Percentiles rank a stretch among this genome's conserved stretches.
phyloP scores from a whole-genome alignment of 2,797 vertebrate species.

The Pangasius larnaudii region DNA sequence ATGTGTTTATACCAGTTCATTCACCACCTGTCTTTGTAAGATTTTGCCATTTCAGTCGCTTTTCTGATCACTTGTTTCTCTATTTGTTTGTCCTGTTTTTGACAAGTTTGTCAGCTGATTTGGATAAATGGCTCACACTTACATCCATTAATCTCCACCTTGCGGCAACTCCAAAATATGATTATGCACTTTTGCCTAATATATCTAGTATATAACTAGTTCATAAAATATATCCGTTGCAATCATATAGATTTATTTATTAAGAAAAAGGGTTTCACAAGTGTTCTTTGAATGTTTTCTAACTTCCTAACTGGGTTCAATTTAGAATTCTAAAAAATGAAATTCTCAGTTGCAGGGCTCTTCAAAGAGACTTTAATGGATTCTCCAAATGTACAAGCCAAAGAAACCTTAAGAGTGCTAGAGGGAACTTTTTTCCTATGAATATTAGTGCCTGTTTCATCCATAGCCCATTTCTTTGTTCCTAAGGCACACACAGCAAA shows the following conservation, averaged over 20 bases:
- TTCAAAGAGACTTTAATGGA: neutral
- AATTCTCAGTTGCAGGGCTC: too few relatives aligned
- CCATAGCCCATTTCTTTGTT: neutral
- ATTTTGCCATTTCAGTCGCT: neutral
- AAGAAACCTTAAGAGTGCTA: neutral
- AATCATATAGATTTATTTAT: too few relatives aligned
- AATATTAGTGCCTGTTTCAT: neutral
- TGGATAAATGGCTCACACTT: neutral
- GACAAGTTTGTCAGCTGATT: neutral
- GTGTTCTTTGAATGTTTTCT: neutral
- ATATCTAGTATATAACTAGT: neutral
- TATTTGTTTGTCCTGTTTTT: neutral
- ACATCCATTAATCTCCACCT: neutral
- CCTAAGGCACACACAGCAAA: neutral
- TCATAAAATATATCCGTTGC: too few relatives aligned
- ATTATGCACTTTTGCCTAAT: neutral
- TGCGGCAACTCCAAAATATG: neutral
- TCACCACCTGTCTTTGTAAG: neutral
- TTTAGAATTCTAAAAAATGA: neutral
- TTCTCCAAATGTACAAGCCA: neutral
- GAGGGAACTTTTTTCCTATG: neutral
- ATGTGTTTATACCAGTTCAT: neutral
- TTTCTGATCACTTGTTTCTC: neutral
- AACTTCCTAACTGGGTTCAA: neutral
- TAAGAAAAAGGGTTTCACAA: too few relatives aligned